A percentile compares a stretch with the other conserved stretches of the same genome.
These are phyloP conservation scores for Aquatica leii DNA, from an alignment of 2,888 invertebrate genomes.

Conservation along the genomic window DNA sequence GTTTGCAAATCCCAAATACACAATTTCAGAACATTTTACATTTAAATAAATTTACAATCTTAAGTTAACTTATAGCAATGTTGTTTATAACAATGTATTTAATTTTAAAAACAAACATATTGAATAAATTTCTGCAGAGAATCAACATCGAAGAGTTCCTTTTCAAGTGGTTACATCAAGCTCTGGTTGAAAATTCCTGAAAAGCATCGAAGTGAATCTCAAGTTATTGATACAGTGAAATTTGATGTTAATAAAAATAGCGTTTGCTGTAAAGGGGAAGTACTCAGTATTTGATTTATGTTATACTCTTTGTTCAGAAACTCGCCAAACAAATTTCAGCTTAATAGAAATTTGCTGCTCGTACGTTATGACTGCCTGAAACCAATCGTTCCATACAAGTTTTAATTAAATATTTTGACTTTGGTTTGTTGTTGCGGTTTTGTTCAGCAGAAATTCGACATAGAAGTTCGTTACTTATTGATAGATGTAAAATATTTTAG, in stretches of 20 bases:
- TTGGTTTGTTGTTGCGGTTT: constrained; percentile 30
- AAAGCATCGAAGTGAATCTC: constrained; percentile 41
- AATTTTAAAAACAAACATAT: constrained; percentile 13
- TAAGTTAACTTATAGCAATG: no score
- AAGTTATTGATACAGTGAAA: constrained; percentile 49
- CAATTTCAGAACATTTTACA: no score
- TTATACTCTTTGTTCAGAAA: constrained; percentile 46
- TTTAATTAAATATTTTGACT: constrained; percentile 36
- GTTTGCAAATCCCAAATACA: no score
- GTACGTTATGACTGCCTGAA: constrained; percentile 27
- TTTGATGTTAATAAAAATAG: constrained; percentile 50
- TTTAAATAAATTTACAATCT: no score
- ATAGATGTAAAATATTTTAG: no score
- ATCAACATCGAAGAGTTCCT: constrained; percentile 15
- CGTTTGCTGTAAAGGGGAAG: constrained; percentile 42
- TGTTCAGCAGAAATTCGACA: constrained; percentile 18
- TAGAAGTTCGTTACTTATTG: constrained; percentile 28
- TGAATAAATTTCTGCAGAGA: constrained; percentile 10
- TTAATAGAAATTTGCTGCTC: constrained; percentile 34
- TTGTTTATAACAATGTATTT: constrained; percentile 5
- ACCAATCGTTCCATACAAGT: constrained; percentile 27
- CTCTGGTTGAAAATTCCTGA: constrained; percentile 40
- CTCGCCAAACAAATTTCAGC: constrained; percentile 43
- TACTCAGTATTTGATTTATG: constrained; percentile 47
- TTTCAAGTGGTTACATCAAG: constrained; percentile 28